A percentile compares a stretch with the other conserved stretches of the same genome.
phyloP scores from a whole-genome alignment of 2,888 invertebrate genomes.

The Nasonia oneida region DNA sequence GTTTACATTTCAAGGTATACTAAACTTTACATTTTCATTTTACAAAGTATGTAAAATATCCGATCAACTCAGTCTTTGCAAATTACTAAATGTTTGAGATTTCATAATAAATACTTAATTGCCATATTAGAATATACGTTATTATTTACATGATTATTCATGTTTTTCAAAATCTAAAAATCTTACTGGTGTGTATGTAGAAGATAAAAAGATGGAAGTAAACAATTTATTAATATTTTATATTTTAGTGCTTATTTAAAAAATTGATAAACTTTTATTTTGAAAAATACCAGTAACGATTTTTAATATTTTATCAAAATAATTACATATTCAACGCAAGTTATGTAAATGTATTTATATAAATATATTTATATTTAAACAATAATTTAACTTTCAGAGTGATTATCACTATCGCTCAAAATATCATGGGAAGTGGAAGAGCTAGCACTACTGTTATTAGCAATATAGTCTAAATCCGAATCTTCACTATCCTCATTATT shows the following conservation, averaged over 20 bases:
- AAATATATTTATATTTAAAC: not conserved
- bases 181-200: conserved; percentile 23
- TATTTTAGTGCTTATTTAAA: not conserved
- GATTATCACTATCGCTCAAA: conserved; percentile 53
- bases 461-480: conserved; percentile 41
- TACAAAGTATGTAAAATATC: conserved; percentile 38
- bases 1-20: conserved; percentile 24
- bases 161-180: conserved; percentile 14
- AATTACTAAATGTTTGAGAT: conserved; percentile 36
- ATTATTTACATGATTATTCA: conserved; percentile 47
- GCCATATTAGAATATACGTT: conserved; percentile 28
- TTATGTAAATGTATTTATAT: conserved; percentile 15
- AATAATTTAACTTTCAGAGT: conserved; percentile 47
- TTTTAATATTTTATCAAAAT: conserved; percentile 16
- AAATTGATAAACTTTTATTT: conserved; percentile 26
- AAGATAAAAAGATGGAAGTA: not conserved
- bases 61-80: conserved; percentile 56
- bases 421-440: conserved; percentile 39
- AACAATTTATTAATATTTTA: not conserved
- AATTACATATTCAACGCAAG: conserved; percentile 11
- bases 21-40: conserved; percentile 38
- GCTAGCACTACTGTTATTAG: conserved; percentile 24
- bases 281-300: conserved; percentile 43
- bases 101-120: conserved; percentile 39
- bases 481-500: conserved; percentile 26